Conservation (phyloP, 1,140 invertebrate species). For the Heliconius melpomene region DNA sequence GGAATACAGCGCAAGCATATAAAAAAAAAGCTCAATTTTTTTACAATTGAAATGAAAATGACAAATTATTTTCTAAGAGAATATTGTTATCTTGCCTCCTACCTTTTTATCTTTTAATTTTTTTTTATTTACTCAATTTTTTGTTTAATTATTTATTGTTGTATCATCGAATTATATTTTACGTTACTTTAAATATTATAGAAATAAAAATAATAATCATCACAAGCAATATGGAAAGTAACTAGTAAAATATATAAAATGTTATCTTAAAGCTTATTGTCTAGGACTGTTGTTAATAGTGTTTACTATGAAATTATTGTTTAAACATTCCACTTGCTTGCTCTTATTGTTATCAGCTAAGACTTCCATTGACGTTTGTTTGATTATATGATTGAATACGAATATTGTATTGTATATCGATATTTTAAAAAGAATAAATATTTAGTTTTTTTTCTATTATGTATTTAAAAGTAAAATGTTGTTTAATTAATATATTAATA, state of each 20-base stretch:
- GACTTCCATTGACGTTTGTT: not conserved
- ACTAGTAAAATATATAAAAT: not conserved
- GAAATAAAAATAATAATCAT: not conserved
- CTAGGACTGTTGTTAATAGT: not conserved
- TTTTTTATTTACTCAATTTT: not conserved
- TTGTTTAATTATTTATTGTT: not conserved
- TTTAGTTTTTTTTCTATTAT: not conserved
- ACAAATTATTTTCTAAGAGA: not conserved
- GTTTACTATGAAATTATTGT: slow-evolving; percentile 1
- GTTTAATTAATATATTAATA: not conserved
- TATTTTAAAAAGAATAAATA: not conserved
- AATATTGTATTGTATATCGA: not conserved
- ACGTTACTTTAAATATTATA: no score
- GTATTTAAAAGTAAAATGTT: not conserved
- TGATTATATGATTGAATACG: not conserved
- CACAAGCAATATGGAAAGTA: slow-evolving; percentile 4
- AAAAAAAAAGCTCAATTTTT: not conserved
- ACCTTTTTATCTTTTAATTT: not conserved
- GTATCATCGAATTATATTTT: not conserved
- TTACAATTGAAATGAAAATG: not conserved
- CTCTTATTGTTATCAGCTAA: not conserved
- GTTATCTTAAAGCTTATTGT: not conserved
- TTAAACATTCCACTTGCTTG: slow-evolving; percentile 1
- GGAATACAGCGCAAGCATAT: no score
- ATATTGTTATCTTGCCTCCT: not conserved